Conservation (phyloP, 1,140 invertebrate genomes). For the Drosophila santomea region DNA sequence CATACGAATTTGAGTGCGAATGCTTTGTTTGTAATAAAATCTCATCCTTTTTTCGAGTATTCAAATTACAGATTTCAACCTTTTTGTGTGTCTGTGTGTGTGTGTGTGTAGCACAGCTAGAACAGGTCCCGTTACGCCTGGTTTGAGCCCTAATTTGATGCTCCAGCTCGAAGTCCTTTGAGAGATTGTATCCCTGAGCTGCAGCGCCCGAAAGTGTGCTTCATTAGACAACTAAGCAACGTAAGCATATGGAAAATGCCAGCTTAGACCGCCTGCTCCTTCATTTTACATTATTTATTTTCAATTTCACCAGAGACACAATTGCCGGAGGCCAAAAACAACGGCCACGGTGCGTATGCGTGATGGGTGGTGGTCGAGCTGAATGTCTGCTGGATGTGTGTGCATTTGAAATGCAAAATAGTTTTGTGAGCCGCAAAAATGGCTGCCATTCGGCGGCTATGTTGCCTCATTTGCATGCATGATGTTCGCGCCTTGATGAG, state of each 20-base stretch:
- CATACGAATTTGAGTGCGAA: slow-evolving; percentile 61
- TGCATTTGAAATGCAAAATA: slow-evolving; percentile 80
- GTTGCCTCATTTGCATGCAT: slow-evolving; percentile 70
- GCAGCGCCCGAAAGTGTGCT: slow-evolving; percentile 10
- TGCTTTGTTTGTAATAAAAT: slow-evolving; percentile 62
- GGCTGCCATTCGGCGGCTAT: slow-evolving; percentile 48
- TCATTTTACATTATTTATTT: slow-evolving; percentile 73
- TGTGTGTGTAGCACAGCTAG: slow-evolving; percentile 32
- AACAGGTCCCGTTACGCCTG: slow-evolving; percentile 41
- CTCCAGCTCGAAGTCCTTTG: slow-evolving; percentile 33
- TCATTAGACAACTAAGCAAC: slow-evolving; percentile 53
- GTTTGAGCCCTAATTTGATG: slow-evolving; percentile 59
- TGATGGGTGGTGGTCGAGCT: slow-evolving; percentile 25
- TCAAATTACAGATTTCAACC: slow-evolving; percentile 66
- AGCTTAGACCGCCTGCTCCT: slow-evolving; percentile 9
- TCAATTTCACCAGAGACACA: slow-evolving; percentile 50
- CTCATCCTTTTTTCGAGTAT: slow-evolving; percentile 61
- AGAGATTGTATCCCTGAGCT: slow-evolving; percentile 6
- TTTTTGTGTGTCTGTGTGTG: slow-evolving; percentile 34
- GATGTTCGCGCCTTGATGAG: slow-evolving; percentile 64
- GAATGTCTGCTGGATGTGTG: slow-evolving; percentile 19
- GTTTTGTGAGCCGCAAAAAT: slow-evolving; percentile 64
- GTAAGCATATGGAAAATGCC: slow-evolving; percentile 46
- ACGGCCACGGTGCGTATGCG: slow-evolving; percentile 62
- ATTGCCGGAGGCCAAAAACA: slow-evolving; percentile 39